Base-by-base conservation (phyloP, 64 coral and sea anemone species). In the Montipora capricornis region DNA sequence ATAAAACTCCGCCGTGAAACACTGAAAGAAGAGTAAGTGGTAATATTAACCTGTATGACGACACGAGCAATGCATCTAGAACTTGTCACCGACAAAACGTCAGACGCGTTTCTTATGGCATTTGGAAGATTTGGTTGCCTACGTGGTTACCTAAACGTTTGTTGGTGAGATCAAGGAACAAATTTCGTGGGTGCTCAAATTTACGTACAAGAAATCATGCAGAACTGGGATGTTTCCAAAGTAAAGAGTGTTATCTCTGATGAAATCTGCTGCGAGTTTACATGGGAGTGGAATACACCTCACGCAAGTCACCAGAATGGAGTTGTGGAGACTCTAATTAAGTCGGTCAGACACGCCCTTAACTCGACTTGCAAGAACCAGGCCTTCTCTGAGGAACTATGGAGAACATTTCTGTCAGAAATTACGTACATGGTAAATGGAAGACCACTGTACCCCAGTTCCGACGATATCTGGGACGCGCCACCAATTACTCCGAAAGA, bases 21-120 rank as follows among this genome's bases (percentile, higher is more conserved):
- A 3, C 66, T 94, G 44, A 94, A 94, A 89, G 92, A 94, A 79
- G 92, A 84, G 13, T 64, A 94, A 67, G 90, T 92, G 3, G 49
- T 90, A 26, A 84, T 83, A 5, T 89, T 94, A 45, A 82, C 86
- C 5, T 88, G 92, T 53, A 88, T 70, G 45, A 92, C 89, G 11
- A 92, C 94, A 5, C 15, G 73, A 77, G 73, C 87, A 17, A 44
- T 89, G 12, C 75, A 89, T n/a, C 73, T 89, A 44, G 85, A 88
- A 29, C 71, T 88, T 9, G 85, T 88, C 19, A 88, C 64, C 6
- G 68, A 88, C 44, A 73, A 12, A 69, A 26, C 85, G 7, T 66
- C 52, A 55, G 52, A 88, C 11, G 73, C 85, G 5, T 74, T 88
- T 52, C 20, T 74, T 9, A 88, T 75, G 68, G 85, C 85, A 46